A percentile compares a stretch with the other conserved stretches of the same genome.
These are phyloP conservation scores for Dasypus novemcinctus DNA, from an alignment of 2,113 vertebrate genomes.

Conservation along the genomic window DNA sequence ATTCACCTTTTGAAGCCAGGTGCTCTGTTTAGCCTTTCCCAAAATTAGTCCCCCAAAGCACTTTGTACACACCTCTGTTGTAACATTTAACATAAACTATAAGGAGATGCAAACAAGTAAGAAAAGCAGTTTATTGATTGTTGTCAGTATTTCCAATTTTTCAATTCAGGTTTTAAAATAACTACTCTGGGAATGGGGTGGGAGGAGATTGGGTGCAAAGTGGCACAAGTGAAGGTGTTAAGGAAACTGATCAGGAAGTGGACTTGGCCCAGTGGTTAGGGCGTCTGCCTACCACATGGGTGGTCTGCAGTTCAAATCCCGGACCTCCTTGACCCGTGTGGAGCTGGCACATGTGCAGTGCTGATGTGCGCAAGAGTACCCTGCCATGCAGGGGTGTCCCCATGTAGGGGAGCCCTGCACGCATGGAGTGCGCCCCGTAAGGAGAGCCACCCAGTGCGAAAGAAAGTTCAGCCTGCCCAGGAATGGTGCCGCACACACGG, in stretches of 20 bases:
- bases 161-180: conserved; percentile 16
- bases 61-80: not conserved
- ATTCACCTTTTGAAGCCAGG: not conserved
- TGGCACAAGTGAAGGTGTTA: not conserved
- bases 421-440: too few relatives aligned
- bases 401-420: too few relatives aligned
- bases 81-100: not conserved
- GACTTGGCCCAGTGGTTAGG: too few relatives aligned
- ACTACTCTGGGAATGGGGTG: not conserved
- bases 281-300: too few relatives aligned
- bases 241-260: not conserved
- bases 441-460: too few relatives aligned
- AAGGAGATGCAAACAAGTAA: not conserved
- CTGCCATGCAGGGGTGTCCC: too few relatives aligned
- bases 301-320: too few relatives aligned
- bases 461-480: too few relatives aligned
- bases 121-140: not conserved
- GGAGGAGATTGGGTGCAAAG: not conserved
- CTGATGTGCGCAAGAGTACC: too few relatives aligned
- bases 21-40: not conserved
- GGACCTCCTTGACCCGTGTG: too few relatives aligned
- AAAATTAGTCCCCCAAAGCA: not conserved
- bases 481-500: too few relatives aligned
- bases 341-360: too few relatives aligned
- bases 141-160: not conserved